Evolutionary conservation across 2,888 invertebrate species (phyloP).

Genomic region (Thereva nobilitata): DNA sequence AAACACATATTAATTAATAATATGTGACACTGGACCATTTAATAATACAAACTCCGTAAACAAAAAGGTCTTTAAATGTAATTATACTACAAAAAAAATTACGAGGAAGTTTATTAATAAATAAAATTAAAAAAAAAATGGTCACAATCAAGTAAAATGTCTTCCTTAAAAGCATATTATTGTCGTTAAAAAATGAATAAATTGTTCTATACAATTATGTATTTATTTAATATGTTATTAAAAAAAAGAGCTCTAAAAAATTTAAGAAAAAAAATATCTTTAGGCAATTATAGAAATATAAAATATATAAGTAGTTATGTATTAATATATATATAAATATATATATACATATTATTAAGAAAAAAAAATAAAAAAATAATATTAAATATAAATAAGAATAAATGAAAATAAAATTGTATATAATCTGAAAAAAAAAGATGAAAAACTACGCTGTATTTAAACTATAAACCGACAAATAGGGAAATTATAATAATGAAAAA

Average conservation of each 20-base stretch:
- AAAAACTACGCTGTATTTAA: background rate
- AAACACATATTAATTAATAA: no score
- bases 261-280: conserved; percentile 11
- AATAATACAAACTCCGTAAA: no score
- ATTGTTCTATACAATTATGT: conserved; percentile 18
- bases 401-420: background rate
- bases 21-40: no score
- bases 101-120: no score
- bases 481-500: no score
- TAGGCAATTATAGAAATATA: conserved; percentile 7
- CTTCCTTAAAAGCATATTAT: conserved; percentile 46
- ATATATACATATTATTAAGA: background rate
- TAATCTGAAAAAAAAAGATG: background rate
- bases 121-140: conserved; percentile 39
- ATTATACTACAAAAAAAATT: no score
- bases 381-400: background rate
- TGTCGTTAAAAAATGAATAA: conserved; percentile 25
- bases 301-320: conserved; percentile 6
- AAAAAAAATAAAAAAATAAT: background rate
- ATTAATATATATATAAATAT: no score
- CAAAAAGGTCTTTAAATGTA: no score
- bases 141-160: conserved; percentile 53
- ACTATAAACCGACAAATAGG: no score
- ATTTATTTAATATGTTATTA: conserved; percentile 16
- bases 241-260: conserved; percentile 12